Evolutionary conservation across 2,888 invertebrate species (phyloP).

Genomic region (Pycnomerus fuliginosus): DNA sequence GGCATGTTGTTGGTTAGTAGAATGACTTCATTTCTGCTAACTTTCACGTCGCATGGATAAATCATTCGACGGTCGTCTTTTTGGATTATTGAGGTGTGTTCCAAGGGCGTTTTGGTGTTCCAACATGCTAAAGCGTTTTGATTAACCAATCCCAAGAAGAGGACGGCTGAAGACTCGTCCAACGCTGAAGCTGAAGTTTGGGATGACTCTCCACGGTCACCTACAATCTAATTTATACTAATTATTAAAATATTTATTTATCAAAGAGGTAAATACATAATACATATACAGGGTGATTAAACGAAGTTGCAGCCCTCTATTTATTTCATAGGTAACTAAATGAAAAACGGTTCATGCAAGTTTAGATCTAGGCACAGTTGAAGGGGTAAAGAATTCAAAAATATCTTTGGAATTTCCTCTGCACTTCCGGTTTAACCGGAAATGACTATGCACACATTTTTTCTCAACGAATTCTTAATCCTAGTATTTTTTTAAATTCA

Average conservation of each 20-base stretch:
- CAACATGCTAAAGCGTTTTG: conserved; percentile 74
- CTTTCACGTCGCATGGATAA: conserved; percentile 69
- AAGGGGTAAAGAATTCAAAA: too few species aligned
- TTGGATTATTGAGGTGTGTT: conserved; percentile 60
- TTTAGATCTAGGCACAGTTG: too few species aligned
- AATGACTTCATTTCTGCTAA: conserved; percentile 66
- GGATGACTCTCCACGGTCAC: conserved; percentile 63
- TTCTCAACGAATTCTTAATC: too few species aligned
- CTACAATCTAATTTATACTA: conserved; percentile 52
- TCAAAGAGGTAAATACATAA: too few species aligned
- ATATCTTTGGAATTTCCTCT: too few species aligned
- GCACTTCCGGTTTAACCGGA: too few species aligned
- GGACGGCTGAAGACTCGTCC: conserved; percentile 60
- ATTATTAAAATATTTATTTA: background rate
- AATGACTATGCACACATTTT: too few species aligned
- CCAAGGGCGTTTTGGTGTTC: conserved; percentile 49
- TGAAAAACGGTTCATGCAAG: too few species aligned
- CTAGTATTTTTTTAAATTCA: too few species aligned
- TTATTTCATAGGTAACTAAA: too few species aligned
- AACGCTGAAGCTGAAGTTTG: conserved; percentile 72
- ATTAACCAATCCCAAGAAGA: conserved; percentile 72
- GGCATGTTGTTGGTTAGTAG: conserved; percentile 69
- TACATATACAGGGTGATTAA: too few species aligned
- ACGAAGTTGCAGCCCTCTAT: too few species aligned
- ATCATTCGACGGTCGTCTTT: conserved; percentile 62